Evolutionary conservation across 1,140 invertebrate genomes (phyloP).

Genomic region (Vollenhovia emeryi): DNA sequence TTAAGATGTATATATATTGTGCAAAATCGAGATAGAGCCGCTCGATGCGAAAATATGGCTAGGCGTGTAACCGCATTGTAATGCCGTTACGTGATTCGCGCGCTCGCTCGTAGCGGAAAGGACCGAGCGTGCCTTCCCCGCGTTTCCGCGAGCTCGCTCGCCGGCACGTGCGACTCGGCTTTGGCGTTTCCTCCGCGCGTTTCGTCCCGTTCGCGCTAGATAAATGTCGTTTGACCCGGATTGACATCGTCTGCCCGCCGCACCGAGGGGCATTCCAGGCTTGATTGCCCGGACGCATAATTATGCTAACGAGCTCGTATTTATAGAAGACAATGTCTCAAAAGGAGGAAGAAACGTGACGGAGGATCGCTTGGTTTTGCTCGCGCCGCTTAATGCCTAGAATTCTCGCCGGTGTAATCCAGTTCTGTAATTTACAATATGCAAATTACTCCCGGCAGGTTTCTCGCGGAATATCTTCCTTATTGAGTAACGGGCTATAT

Average conservation of each 20-base stretch:
- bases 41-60: conserved; percentile 21
- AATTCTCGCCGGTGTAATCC: neutral
- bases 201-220: conserved; percentile 31
- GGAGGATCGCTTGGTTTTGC: neutral
- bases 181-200: neutral
- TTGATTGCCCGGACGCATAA: conserved; percentile 61
- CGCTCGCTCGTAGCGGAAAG: neutral
- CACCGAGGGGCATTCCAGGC: conserved; percentile 19
- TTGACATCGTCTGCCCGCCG: conserved; percentile 51
- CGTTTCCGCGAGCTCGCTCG: neutral
- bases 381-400: neutral
- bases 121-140: neutral
- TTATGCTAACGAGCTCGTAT: conserved; percentile 65
- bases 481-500: neutral
- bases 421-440: neutral
- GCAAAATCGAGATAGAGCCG: conserved; percentile 10
- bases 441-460: neutral
- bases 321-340: conserved; percentile 55
- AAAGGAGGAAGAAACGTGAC: conserved; percentile 34
- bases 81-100: conserved; percentile 8
- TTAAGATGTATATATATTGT: neutral
- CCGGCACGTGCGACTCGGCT: neutral
- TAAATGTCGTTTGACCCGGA: conserved; percentile 59
- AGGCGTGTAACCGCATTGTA: conserved; percentile 6
- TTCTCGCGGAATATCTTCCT: neutral